Base-by-base conservation (phyloP, 2,797 vertebrate genomes). In the Vireo griseus region DNA sequence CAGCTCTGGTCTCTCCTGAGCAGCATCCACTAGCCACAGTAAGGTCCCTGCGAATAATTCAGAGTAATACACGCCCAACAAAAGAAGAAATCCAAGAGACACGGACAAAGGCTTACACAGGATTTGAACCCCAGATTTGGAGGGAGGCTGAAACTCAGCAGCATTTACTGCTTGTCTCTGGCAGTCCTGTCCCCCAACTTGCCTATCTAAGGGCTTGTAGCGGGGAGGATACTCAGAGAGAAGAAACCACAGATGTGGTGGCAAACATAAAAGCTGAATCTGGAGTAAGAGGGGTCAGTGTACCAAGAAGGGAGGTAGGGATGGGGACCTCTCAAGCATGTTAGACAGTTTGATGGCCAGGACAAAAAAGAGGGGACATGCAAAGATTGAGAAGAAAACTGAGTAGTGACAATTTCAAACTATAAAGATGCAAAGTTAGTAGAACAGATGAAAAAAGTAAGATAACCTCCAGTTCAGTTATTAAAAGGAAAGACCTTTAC, bases 1-100 rank as follows among this genome's bases (percentile, higher is more conserved):
- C 88, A 86, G 87, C 94, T 85, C 87, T 63, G 58, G 35, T 65
- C 75, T 80, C 91, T 80, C 87, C 71, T 8, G 42, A 92, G 86
- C 35, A 1, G 74, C 86, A 88, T 39, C 48, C 5, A 1, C 76
- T 58, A 62, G 59, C 40, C 83, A 78, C 50, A 51, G 29, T 1
- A 1, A 83, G 65, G 37, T 84, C 42, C n/a, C 69, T 59, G 58
- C 0, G 0, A 80, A 65, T 31, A 65, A 33, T 21, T 26, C 3
- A 0, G 58, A 61, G 28, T 21, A 71, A 61, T 2, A 1, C 4
- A 1, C 77, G 47, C 55, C 33, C 62, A 26, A 54, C 2, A 1
- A 85, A 28, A 77, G 48, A 51, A 79, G 61, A 86, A 85, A 91
- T n/a, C 22, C 52, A 68, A 26, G n/a, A 80, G n/a, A 11, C 57